phyloP scores from a whole-genome alignment of 1,140 invertebrate genomes.

The Linepithema humile region DNA sequence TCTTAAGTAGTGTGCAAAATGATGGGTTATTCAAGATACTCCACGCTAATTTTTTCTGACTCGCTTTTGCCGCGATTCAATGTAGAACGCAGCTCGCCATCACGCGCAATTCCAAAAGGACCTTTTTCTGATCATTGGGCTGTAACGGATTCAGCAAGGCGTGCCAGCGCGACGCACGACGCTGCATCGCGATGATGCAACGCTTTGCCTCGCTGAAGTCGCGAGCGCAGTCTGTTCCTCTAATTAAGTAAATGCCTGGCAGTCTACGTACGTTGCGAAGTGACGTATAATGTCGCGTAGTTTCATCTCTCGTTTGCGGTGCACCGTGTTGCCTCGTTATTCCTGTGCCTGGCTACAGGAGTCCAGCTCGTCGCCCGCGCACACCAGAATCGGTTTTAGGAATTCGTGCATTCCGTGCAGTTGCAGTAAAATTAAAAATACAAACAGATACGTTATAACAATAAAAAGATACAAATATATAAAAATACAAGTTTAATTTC shows the following conservation, averaged over 20 bases:
- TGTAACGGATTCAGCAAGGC: slow-evolving; percentile 6
- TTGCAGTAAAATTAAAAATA: not conserved
- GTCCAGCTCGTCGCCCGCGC: slow-evolving; percentile 8
- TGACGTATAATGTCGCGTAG: not conserved
- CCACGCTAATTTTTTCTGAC: not conserved
- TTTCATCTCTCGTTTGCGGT: slow-evolving; percentile 31
- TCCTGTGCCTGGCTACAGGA: not conserved
- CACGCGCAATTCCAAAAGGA: not conserved
- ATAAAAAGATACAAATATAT: no score
- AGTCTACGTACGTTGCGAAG: not conserved
- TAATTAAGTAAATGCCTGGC: slow-evolving; percentile 46
- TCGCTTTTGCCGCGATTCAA: not conserved
- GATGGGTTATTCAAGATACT: not conserved
- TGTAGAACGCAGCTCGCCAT: not conserved
- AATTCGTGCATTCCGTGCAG: not conserved
- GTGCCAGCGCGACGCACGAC: not conserved
- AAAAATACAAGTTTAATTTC: no score
- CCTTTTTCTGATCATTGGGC: slow-evolving; percentile 7
- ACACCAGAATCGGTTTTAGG: not conserved
- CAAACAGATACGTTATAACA: no score
- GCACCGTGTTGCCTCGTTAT: not conserved
- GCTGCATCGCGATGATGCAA: not conserved
- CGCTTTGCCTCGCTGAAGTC: slow-evolving; percentile 22
- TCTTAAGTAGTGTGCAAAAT: not conserved
- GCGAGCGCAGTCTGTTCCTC: not conserved